Percentiles rank a stretch among this genome's conserved stretches.
These are phyloP conservation scores for Dasypolia templi DNA, from an alignment of 2,888 invertebrate species.

Conservation along the genomic window DNA sequence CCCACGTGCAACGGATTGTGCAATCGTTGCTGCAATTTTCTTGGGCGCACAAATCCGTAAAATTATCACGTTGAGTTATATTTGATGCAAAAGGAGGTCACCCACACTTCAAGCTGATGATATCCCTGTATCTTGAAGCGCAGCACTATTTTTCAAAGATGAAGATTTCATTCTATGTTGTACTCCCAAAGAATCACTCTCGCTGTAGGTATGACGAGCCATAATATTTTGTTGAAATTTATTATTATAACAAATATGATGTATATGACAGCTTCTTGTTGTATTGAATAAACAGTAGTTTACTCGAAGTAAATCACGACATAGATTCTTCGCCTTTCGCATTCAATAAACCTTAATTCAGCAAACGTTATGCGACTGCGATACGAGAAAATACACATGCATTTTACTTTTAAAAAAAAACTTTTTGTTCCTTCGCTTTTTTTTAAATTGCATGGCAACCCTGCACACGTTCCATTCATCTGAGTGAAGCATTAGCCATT, in stretches of 20 bases:
- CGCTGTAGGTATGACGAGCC: background rate
- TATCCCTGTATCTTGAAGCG: conserved; percentile 41
- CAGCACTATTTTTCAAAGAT: background rate
- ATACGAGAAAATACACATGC: conserved; percentile 6
- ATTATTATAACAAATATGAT: background rate
- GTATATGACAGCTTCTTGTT: background rate
- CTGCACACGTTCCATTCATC: conserved; percentile 69
- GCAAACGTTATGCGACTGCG: conserved; percentile 13
- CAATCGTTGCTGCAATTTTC: conserved; percentile 57
- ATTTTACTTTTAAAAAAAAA: conserved; percentile 17
- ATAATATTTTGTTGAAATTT: no score
- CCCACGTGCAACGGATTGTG: conserved; percentile 57
- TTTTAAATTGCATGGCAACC: conserved; percentile 40
- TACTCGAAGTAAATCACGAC: background rate
- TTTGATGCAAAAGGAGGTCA: conserved; percentile 64
- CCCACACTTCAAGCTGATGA: conserved; percentile 45
- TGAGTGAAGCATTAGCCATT: conserved; percentile 76
- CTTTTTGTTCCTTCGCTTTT: conserved; percentile 14
- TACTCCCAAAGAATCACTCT: background rate
- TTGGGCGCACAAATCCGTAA: conserved; percentile 46
- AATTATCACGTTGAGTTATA: conserved; percentile 61
- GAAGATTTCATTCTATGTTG: background rate
- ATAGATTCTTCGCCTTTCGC: background rate
- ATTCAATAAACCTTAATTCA: conserved; percentile 5
- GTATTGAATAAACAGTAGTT: no score